Conservation (phyloP, 2,797 vertebrate genomes). For the Chaenodraco wilsoni region DNA sequence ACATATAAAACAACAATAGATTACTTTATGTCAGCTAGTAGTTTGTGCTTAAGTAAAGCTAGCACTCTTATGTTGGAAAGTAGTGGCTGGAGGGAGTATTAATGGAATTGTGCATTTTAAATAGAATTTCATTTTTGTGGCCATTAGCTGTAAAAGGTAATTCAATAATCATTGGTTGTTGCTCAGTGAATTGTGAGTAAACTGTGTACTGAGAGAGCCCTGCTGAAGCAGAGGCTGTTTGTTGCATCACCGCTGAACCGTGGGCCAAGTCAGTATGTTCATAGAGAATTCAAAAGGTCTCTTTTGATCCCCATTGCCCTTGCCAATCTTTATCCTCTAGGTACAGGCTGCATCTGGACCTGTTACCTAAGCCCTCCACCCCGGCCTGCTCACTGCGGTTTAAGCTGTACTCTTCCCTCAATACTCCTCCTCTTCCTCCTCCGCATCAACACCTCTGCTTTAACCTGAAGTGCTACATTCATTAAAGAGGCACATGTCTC, state of each 20-base stretch:
- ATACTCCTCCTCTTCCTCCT: conserved; percentile 23
- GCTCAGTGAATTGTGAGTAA: too few relatives aligned
- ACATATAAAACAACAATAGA: not conserved
- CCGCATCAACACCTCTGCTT: conserved; percentile 35
- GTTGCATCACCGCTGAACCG: conserved; percentile 21
- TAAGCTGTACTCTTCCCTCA: conserved; percentile 32
- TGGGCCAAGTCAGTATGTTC: conserved; percentile 45
- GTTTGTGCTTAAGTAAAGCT: not conserved
- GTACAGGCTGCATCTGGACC: conserved; percentile 64
- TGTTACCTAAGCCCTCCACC: conserved; percentile 75
- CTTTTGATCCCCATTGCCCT: conserved; percentile 63
- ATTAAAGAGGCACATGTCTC: conserved; percentile 16
- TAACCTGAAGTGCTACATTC: conserved; percentile 37
- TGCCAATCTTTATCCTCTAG: conserved; percentile 68
- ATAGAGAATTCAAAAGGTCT: conserved; percentile 54
- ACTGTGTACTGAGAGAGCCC: conserved; percentile 2
- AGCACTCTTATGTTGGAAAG: conserved; percentile 10
- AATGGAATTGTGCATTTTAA: conserved; percentile 11
- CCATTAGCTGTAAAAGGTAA: not conserved
- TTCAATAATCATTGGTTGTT: not conserved
- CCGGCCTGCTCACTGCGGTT: conserved; percentile 58
- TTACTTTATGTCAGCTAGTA: not conserved
- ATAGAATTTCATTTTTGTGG: not conserved
- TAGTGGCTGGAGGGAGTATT: conserved; percentile 5
- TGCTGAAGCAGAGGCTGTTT: conserved; percentile 13